phyloP scores from a whole-genome alignment of 2,797 vertebrate genomes.

The Poecilia picta region DNA sequence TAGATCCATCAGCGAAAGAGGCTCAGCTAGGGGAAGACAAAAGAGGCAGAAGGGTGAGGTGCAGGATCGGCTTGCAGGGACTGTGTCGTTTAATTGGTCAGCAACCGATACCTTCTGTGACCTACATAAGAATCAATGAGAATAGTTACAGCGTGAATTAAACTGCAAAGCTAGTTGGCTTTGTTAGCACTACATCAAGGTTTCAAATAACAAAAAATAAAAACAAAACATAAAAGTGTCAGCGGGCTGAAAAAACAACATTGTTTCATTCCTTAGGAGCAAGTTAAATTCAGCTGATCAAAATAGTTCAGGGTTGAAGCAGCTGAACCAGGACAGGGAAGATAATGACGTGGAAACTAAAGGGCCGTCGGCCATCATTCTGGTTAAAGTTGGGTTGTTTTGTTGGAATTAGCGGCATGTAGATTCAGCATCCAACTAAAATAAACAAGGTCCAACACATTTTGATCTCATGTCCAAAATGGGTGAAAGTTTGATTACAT shows the following conservation, averaged over 20 bases:
- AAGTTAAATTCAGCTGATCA: background rate
- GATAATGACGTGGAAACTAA: background rate
- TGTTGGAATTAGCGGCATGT: background rate
- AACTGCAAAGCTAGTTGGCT: background rate
- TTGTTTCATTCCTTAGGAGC: background rate
- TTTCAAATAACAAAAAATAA: background rate
- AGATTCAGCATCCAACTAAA: background rate
- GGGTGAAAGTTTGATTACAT: background rate
- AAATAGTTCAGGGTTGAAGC: background rate
- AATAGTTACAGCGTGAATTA: background rate
- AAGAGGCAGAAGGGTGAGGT: constrained; percentile 14
- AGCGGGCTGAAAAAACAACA: background rate
- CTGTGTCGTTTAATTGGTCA: background rate
- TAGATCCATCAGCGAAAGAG: constrained; percentile 96
- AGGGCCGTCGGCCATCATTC: background rate
- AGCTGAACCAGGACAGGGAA: background rate
- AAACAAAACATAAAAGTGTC: background rate
- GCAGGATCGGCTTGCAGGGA: background rate
- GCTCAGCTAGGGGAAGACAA: constrained; percentile 85
- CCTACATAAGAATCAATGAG: background rate
- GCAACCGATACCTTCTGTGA: background rate
- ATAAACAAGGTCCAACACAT: background rate
- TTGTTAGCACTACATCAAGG: background rate
- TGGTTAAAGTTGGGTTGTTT: background rate
- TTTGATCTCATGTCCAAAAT: background rate